Conservation (phyloP, 2,888 invertebrate species). For the Meandrusa payeni region DNA sequence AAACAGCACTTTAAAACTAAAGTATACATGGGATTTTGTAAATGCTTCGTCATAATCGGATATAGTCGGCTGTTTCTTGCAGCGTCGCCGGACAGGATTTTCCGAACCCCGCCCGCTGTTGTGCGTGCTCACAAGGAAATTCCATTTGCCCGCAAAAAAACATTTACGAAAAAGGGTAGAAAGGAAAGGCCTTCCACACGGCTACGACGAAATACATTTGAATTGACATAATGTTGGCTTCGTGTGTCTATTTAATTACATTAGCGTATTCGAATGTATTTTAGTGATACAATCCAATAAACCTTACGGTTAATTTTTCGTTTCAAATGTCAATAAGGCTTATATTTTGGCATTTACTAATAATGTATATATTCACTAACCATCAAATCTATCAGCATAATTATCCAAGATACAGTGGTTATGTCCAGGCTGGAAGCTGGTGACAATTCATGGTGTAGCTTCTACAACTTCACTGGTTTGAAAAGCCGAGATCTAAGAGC, state of each 20-base stretch:
- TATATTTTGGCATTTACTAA: too few relatives aligned
- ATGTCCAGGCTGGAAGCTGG: too few relatives aligned
- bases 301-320: too few relatives aligned
- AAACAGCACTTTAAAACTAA: neutral
- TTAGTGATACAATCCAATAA: neutral
- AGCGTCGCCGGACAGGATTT: slow-evolving; percentile 49
- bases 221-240: slow-evolving; percentile 9
- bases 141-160: slow-evolving; percentile 71
- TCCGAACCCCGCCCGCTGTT: slow-evolving; percentile 59
- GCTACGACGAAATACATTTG: slow-evolving; percentile 11
- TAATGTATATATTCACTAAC: too few relatives aligned
- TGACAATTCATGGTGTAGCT: too few relatives aligned
- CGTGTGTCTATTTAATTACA: slow-evolving; percentile 12
- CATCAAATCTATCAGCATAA: too few relatives aligned
- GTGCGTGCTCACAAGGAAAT: slow-evolving; percentile 64
- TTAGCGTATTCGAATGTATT: neutral
- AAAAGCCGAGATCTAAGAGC: too few relatives aligned
- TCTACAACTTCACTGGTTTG: too few relatives aligned
- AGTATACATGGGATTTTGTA: neutral
- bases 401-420: too few relatives aligned
- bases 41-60: slow-evolving; percentile 10
- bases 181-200: slow-evolving; percentile 25
- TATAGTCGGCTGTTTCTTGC: slow-evolving; percentile 8
- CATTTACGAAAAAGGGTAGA: slow-evolving; percentile 48
- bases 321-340: too few relatives aligned